Conservation (phyloP, 2,888 invertebrate species). For the Eledona agricola region DNA sequence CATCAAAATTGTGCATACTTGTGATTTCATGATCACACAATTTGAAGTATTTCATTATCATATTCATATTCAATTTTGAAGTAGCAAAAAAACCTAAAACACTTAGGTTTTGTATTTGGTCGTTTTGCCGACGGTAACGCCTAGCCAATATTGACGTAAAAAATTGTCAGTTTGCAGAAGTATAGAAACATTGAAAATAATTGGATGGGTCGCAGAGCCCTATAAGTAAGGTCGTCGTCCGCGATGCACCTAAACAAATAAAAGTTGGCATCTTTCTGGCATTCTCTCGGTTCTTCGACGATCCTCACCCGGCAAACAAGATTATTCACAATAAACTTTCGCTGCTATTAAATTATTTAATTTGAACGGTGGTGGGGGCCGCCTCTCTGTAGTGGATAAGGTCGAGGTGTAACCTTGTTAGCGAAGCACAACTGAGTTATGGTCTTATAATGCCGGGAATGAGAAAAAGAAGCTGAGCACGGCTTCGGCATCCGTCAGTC, state of each 20-base stretch:
- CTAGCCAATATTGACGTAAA: no score
- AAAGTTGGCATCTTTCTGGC: slow-evolving; percentile 15
- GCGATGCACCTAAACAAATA: slow-evolving; percentile 30
- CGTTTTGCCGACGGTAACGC: no score
- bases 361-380: slow-evolving; percentile 60
- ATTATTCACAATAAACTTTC: slow-evolving; percentile 67
- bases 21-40: no score
- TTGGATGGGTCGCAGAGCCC: no score
- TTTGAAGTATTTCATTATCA: no score
- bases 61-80: no score
- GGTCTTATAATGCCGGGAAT: slow-evolving; percentile 63
- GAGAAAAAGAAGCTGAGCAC: slow-evolving; percentile 60
- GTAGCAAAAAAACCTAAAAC: no score
- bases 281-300: slow-evolving; percentile 27
- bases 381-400: slow-evolving; percentile 57
- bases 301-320: slow-evolving; percentile 57
- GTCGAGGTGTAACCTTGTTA: slow-evolving; percentile 65
- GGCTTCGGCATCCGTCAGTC: slow-evolving; percentile 59
- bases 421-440: slow-evolving; percentile 63
- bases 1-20: no score
- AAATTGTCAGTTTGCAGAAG: no score
- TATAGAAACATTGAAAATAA: no score
- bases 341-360: slow-evolving; percentile 66
- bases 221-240: slow-evolving; percentile 2
- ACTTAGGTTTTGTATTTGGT: no score